A percentile compares a stretch with the other conserved stretches of the same genome.
These are phyloP conservation scores for Antechinus stuartii DNA, from an alignment of 2,113 vertebrate genomes.

Conservation along the genomic window DNA sequence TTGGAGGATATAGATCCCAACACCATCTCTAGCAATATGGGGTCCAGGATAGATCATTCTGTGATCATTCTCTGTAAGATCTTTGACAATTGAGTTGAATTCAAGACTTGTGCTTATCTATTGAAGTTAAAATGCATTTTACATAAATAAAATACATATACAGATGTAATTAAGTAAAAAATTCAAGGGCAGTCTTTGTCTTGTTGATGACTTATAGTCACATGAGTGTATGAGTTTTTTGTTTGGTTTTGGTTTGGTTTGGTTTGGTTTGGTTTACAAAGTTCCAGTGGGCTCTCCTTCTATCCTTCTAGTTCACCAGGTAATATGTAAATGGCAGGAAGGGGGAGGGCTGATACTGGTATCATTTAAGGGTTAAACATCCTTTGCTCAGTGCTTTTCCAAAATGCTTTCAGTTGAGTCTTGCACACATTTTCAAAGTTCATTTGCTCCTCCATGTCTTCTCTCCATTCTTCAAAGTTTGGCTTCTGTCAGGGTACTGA, in stretches of 20 bases:
- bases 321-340: not conserved
- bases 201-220: not conserved
- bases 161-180: not conserved
- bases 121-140: not conserved
- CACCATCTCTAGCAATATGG: not conserved
- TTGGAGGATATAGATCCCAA: not conserved
- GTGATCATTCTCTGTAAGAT: not conserved
- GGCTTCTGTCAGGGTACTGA: not conserved
- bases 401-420: not conserved
- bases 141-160: not conserved
- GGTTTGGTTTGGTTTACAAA: not conserved
- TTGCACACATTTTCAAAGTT: not conserved
- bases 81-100: constrained; percentile 69
- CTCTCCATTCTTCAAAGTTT: constrained; percentile 10
- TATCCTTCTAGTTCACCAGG: not conserved
- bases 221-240: not conserved
- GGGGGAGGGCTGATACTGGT: not conserved
- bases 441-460: not conserved
- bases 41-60: constrained; percentile 53
- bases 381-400: not conserved
- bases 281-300: not conserved
- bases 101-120: constrained; percentile 10
- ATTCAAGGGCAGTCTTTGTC: not conserved
- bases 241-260: not conserved
- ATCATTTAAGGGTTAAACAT: not conserved